A percentile compares a stretch with the other conserved stretches of the same genome.
Evolutionary conservation across 2,888 invertebrate genomes (phyloP).

Genomic region (Nebria salina): DNA sequence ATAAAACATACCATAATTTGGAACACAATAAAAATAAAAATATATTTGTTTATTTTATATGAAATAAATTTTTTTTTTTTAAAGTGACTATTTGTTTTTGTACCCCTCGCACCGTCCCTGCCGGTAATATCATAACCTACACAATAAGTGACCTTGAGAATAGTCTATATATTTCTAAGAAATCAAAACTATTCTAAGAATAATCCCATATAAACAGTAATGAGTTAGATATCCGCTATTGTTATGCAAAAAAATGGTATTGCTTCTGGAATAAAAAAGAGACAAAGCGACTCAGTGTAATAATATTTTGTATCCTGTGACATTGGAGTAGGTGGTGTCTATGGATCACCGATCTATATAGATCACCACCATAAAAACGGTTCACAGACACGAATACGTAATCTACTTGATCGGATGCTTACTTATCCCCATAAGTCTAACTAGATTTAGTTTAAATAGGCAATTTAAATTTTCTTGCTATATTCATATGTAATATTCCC

Average conservation of each 20-base stretch:
- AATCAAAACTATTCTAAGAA: constrained; percentile 25
- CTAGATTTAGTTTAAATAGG: too few relatives aligned
- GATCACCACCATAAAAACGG: not conserved
- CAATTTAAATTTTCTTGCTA: too few relatives aligned
- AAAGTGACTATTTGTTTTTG: not conserved
- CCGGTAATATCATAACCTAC: constrained; percentile 21
- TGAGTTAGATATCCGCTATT: constrained; percentile 26
- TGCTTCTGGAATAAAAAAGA: constrained; percentile 10
- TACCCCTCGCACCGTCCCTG: not conserved
- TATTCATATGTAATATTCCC: not conserved
- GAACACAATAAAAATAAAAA: not conserved
- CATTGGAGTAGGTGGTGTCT: not conserved
- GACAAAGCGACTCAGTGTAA: not conserved
- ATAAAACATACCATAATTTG: constrained; percentile 6
- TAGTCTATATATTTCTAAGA: constrained; percentile 8
- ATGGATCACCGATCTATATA: constrained; percentile 3
- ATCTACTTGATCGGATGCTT: too few relatives aligned
- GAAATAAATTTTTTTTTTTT: not conserved
- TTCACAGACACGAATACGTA: too few relatives aligned
- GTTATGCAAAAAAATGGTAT: constrained; percentile 26
- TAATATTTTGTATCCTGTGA: not conserved
- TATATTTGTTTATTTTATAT: not conserved
- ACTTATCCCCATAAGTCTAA: too few relatives aligned
- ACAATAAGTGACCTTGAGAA: constrained; percentile 25
- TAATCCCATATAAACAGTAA: constrained; percentile 34